These are phyloP conservation scores for Spea hammondii DNA, from an alignment of 2,797 vertebrate species.

Conservation along the genomic window DNA sequence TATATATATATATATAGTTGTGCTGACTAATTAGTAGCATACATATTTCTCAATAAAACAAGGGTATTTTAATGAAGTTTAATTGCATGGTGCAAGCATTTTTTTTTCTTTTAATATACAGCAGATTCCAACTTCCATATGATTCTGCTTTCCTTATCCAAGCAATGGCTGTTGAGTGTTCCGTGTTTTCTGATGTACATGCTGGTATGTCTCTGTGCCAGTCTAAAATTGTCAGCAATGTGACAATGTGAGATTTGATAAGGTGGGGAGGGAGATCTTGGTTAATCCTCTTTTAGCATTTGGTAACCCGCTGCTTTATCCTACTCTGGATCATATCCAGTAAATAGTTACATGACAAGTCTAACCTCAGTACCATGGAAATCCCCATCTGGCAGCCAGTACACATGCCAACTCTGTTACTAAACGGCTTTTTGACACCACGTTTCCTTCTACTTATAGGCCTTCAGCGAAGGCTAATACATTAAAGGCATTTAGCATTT, in stretches of 20 bases:
- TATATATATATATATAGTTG: no score
- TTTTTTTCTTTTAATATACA: no score
- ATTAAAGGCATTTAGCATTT: not conserved
- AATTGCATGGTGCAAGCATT: no score
- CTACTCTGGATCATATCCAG: conserved; percentile 35
- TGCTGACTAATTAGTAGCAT: no score
- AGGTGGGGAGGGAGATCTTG: conserved; percentile 31
- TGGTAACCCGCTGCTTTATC: conserved; percentile 43
- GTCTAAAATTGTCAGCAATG: conserved; percentile 21
- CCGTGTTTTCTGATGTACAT: conserved; percentile 15
- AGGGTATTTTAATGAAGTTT: no score
- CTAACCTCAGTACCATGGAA: conserved; percentile 42
- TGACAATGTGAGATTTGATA: conserved; percentile 49
- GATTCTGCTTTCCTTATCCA: not conserved
- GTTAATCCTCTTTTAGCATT: conserved; percentile 49
- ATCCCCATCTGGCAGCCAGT: conserved; percentile 42
- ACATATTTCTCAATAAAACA: no score
- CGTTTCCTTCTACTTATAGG: not conserved
- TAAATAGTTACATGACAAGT: conserved; percentile 30
- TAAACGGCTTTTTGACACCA: not conserved
- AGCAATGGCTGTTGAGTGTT: not conserved
- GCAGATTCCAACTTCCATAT: not conserved
- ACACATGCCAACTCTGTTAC: not conserved
- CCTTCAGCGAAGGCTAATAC: not conserved
- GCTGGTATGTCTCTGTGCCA: conserved; percentile 14